Evolutionary conservation across 2,888 invertebrate genomes (phyloP).

Genomic region (Leptinotarsa rubiginosa): DNA sequence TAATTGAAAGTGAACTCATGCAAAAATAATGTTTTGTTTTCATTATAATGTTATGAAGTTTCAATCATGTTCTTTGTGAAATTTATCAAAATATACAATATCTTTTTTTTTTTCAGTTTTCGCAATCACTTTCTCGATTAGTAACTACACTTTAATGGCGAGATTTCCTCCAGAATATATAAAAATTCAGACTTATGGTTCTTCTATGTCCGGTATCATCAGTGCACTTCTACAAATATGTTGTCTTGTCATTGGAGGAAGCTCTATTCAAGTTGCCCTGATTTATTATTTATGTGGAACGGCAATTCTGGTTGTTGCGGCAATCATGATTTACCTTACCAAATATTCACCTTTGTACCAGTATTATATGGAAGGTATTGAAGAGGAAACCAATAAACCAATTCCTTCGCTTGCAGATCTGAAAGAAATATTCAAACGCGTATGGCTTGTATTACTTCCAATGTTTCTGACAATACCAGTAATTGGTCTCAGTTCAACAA

Average conservation of each 20-base stretch:
- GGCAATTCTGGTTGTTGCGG: not conserved
- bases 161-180: slow-evolving; percentile 43
- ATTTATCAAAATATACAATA: too few species aligned
- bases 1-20: too few species aligned
- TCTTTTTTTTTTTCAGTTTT: slow-evolving; percentile 30
- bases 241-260: slow-evolving; percentile 26
- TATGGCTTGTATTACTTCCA: not conserved
- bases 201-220: slow-evolving; percentile 34
- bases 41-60: too few species aligned
- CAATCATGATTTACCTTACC: not conserved
- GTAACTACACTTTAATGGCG: slow-evolving; percentile 33
- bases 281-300: slow-evolving; percentile 32
- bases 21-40: not conserved
- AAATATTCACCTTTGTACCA: slow-evolving; percentile 18
- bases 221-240: slow-evolving; percentile 35
- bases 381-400: slow-evolving; percentile 11
- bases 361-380: slow-evolving; percentile 21
- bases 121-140: slow-evolving; percentile 21
- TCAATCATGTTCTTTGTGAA: too few species aligned
- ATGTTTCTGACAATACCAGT: not conserved
- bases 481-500: slow-evolving; percentile 1
- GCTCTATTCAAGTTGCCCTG: slow-evolving; percentile 28
- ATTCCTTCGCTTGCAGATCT: slow-evolving; percentile 15
- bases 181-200: slow-evolving; percentile 37
- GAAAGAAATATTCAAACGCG: not conserved